Evolutionary conservation across 2,888 invertebrate genomes (phyloP).

Genomic region (Epistrophella euchroma): DNA sequence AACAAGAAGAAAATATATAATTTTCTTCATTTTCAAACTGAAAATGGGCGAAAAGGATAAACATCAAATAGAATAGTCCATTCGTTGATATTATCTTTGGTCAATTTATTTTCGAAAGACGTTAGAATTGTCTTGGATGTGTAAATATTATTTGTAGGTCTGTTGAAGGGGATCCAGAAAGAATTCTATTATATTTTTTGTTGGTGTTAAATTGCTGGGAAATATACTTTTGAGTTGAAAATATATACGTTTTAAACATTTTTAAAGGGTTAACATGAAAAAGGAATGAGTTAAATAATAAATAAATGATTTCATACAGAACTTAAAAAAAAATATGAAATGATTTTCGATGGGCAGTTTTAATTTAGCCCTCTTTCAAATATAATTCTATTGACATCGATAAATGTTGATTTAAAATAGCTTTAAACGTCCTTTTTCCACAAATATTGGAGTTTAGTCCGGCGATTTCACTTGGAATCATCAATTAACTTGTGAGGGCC

Average conservation of each 20-base stretch:
- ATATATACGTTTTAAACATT: neutral
- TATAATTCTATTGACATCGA: no score
- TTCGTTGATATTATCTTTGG: conserved; percentile 71
- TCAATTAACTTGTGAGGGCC: no score
- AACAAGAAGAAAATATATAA: conserved; percentile 38
- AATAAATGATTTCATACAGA: no score
- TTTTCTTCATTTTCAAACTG: conserved; percentile 24
- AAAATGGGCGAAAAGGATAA: conserved; percentile 65
- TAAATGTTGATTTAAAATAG: no score
- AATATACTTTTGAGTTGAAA: neutral
- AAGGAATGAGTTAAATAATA: neutral
- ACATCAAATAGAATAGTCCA: conserved; percentile 22
- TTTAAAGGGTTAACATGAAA: neutral
- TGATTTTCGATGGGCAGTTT: neutral
- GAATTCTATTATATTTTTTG: neutral
- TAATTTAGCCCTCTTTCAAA: no score
- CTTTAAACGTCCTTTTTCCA: no score
- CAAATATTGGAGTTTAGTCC: no score
- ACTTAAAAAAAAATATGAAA: no score
- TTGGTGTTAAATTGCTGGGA: neutral
- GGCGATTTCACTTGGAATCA: no score
- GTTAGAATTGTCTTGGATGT: conserved; percentile 71
- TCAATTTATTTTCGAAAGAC: conserved; percentile 74
- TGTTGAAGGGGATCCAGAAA: conserved; percentile 1
- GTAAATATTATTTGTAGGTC: conserved; percentile 63